A percentile compares a stretch with the other conserved stretches of the same genome.
Evolutionary conservation across 2,797 vertebrate species (phyloP).

Genomic region (Enteromius viviparus): DNA sequence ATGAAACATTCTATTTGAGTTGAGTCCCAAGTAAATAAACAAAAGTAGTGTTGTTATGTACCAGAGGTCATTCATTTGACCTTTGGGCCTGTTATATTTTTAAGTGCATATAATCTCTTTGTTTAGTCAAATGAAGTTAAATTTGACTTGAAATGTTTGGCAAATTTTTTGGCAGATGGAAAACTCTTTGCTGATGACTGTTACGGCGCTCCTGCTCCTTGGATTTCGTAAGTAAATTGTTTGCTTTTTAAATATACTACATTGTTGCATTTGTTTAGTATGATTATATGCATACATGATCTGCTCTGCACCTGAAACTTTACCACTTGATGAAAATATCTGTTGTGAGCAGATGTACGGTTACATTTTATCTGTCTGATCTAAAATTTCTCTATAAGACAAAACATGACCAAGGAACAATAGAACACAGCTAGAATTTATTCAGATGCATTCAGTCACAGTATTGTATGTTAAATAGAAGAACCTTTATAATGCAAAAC

Average conservation of each 20-base stretch:
- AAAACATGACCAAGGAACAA: neutral
- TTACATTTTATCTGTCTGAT: neutral
- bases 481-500: neutral
- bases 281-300: neutral
- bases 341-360: neutral
- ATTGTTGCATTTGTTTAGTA: neutral
- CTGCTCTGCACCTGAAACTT: neutral
- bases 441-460: neutral
- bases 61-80: slow-evolving; percentile 20
- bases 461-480: neutral
- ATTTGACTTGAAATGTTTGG: neutral
- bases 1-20: neutral
- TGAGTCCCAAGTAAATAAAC: neutral
- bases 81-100: slow-evolving; percentile 11
- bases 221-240: slow-evolving; percentile 63
- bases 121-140: neutral
- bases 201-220: slow-evolving; percentile 57
- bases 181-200: slow-evolving; percentile 47
- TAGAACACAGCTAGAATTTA: neutral
- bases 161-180: slow-evolving; percentile 65
- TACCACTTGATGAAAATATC: neutral
- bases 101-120: neutral
- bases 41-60: neutral
- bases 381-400: neutral
- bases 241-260: neutral